Base-by-base conservation (phyloP, 1,140 invertebrate genomes). In the Andrena cerasifolii region DNA sequence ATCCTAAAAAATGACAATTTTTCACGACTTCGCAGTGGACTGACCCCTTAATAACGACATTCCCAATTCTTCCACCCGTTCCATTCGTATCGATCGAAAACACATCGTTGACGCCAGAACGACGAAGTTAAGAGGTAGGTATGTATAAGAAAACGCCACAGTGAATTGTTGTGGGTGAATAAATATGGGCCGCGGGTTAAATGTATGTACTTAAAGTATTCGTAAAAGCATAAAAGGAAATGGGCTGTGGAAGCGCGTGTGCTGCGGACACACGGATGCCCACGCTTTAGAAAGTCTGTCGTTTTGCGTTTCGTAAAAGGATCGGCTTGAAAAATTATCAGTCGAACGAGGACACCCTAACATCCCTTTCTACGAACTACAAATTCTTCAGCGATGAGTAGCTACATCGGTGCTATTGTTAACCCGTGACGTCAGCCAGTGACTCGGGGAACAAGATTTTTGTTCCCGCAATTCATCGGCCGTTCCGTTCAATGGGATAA, bases 231-330 rank as follows among this genome's bases (percentile, higher is more conserved):
- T 77, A 61, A 79, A 82, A 82, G 71, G 68, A 86, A 80, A 84
- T 45, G 24, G 28, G 43, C 74, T 82, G 47, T 76, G 36, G 68
- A 79, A 62, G 61, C 54, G 58, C 62, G 75, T 51, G 67, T 36
- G 53, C 36, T 10, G 10, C 61, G 63, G 26, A 45, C 28, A 71
- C 59, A n/a, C 53, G 40, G 58, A 71, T 82, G 66, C 82, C 82
- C 70, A 84, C 82, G 71, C 71, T 79, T 84, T 84, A 84, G 82
- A 84, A 84, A 84, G 82, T 84, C 24, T 16, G 40, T 47, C 58
- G 66, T 65, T 83, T 71, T 62, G 45, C 43, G 77, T 83, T 84
- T 78, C 77, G 65, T 66, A 71, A 79, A 83, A 83, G 80, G 80
- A 82, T 59, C 33, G 79, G 66, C 63, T 68, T 43, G 43, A 40